These are phyloP conservation scores for Threskiornis aethiopicus DNA, from an alignment of 2,797 vertebrate species.

Conservation along the genomic window DNA sequence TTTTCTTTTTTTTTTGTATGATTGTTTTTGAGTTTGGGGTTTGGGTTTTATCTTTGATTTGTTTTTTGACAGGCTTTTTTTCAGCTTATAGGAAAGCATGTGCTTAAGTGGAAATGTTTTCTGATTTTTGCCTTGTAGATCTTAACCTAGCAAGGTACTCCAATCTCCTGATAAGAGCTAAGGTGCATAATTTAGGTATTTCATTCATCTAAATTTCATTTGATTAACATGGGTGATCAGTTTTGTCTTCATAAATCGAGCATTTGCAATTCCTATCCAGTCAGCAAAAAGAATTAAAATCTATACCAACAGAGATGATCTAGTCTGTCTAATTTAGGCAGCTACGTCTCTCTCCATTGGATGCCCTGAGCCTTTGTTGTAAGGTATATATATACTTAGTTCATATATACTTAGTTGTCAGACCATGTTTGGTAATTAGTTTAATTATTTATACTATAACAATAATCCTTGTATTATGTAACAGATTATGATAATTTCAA, in stretches of 20 bases:
- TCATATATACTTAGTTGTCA: not conserved
- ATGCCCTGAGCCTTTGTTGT: not conserved
- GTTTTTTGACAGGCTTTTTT: fast-evolving
- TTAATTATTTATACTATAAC: not conserved
- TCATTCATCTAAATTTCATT: not conserved
- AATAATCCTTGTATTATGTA: not conserved
- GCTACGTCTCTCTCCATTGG: not conserved
- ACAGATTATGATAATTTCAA: slow-evolving; percentile 14
- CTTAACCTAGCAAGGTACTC: not conserved
- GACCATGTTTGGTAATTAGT: not conserved
- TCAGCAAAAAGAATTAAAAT: not conserved
- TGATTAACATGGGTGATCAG: not conserved
- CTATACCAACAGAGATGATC: not conserved
- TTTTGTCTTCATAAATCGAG: not conserved
- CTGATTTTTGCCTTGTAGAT: not conserved
- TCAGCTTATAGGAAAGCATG: not conserved
- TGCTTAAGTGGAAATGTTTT: not conserved
- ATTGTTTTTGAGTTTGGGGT: not conserved
- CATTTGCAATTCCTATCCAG: not conserved
- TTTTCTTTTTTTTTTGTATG: not conserved
- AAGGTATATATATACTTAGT: not conserved
- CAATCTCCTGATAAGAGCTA: not conserved
- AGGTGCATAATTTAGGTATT: not conserved
- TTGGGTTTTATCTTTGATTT: not conserved
- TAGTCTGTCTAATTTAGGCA: not conserved